Conservation (phyloP, 2,888 invertebrate species). For the Rhingia rostrata region DNA sequence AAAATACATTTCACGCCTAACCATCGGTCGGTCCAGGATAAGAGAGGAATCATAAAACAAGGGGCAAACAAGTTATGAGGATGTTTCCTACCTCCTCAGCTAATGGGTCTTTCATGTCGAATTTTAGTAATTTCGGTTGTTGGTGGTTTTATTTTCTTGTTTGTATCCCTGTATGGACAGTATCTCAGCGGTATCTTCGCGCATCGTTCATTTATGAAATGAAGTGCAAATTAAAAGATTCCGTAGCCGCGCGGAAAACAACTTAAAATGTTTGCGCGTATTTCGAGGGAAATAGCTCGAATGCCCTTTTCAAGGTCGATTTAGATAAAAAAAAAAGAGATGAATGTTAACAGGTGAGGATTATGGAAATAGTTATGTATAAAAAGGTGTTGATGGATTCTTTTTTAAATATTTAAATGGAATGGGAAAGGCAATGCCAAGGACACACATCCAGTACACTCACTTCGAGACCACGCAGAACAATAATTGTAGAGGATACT, state of each 20-base stretch:
- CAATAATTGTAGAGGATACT: no score
- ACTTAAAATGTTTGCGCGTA: neutral
- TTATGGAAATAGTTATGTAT: no score
- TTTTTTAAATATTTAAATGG: no score
- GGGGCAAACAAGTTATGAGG: conserved; percentile 3
- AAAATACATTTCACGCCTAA: conserved; percentile 62
- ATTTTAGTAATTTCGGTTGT: neutral
- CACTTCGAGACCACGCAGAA: no score
- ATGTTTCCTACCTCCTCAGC: conserved; percentile 28
- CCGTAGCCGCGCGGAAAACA: neutral
- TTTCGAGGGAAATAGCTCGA: neutral
- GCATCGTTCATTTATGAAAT: conserved; percentile 42
- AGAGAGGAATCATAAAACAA: conserved; percentile 28
- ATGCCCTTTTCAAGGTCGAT: no score
- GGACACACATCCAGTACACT: no score
- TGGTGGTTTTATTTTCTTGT: neutral
- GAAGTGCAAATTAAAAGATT: conserved; percentile 62
- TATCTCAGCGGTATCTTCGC: conserved; percentile 16
- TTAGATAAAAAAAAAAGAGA: no score
- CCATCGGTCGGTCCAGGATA: conserved; percentile 13
- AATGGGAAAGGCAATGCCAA: no score
- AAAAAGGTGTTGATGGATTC: no score
- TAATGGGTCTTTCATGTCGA: conserved; percentile 67
- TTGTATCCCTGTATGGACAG: neutral
- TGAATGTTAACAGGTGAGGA: no score